phyloP scores from a whole-genome alignment of 2,888 invertebrate genomes.

The Monoplex corrugatus region DNA sequence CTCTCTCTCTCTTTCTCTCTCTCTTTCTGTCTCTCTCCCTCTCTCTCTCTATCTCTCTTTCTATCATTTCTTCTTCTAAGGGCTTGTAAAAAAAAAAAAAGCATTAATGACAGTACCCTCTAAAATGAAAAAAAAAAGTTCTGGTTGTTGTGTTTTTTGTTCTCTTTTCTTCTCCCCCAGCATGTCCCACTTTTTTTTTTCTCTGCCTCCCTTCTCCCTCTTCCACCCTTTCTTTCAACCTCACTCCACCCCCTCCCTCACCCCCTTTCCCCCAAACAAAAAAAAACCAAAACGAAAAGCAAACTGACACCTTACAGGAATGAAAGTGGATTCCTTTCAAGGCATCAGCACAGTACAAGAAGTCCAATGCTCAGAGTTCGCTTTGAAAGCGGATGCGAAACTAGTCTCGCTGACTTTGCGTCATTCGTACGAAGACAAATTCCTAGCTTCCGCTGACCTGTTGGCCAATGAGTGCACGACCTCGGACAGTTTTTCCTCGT shows the following conservation, averaged over 20 bases:
- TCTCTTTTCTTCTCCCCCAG: too few species aligned
- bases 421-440: neutral
- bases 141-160: too few species aligned
- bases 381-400: neutral
- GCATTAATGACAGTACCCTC: too few species aligned
- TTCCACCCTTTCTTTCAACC: too few species aligned
- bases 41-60: neutral
- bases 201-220: too few species aligned
- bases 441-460: neutral
- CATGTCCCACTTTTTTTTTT: neutral
- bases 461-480: constrained; percentile 13
- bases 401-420: constrained; percentile 1
- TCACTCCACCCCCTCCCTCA: too few species aligned
- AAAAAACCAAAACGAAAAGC: too few species aligned
- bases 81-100: too few species aligned
- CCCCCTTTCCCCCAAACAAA: too few species aligned
- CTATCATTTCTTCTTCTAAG: too few species aligned
- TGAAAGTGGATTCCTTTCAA: neutral
- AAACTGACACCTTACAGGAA: constrained; percentile 14
- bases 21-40: constrained; percentile 1
- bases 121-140: too few species aligned
- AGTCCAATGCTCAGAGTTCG: neutral
- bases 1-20: constrained; percentile 1
- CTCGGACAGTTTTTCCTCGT: constrained; percentile 34
- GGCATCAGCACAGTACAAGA: constrained; percentile 3